phyloP scores from a whole-genome alignment of 2,888 invertebrate species.

The Ganaspis brasiliensis region DNA sequence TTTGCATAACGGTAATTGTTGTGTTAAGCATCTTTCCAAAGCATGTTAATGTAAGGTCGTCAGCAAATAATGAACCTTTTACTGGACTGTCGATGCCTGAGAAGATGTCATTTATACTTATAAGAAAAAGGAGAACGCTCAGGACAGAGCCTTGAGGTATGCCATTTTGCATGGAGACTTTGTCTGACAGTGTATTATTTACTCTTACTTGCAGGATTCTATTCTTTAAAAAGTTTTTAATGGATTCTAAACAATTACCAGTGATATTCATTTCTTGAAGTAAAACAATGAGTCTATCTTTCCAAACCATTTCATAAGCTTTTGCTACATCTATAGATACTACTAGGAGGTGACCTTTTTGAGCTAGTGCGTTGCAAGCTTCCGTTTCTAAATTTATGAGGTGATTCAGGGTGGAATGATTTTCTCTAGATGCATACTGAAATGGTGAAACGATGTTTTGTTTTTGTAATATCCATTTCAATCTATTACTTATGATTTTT shows the following conservation, averaged over 20 bases:
- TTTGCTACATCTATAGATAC: constrained; percentile 50
- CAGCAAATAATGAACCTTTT: constrained; percentile 35
- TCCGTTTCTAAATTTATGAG: constrained; percentile 46
- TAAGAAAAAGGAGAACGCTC: constrained; percentile 47
- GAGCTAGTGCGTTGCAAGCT: constrained; percentile 49
- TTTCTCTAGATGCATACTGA: constrained; percentile 48
- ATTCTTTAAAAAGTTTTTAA: constrained; percentile 44
- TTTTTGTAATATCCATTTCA: constrained; percentile 40
- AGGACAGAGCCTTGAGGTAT: constrained; percentile 48
- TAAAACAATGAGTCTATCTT: constrained; percentile 34
- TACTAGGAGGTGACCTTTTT: constrained; percentile 53
- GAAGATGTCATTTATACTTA: constrained; percentile 46
- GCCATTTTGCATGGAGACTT: constrained; percentile 31
- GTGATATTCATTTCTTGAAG: constrained; percentile 30
- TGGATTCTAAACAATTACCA: constrained; percentile 44
- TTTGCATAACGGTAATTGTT: constrained; percentile 38
- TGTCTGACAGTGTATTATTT: constrained; percentile 43
- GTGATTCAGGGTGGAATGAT: constrained; percentile 48
- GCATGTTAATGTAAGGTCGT: constrained; percentile 42
- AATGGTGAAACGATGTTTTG: constrained; percentile 32
- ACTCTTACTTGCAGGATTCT: constrained; percentile 54
- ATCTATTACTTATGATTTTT: constrained; percentile 48
- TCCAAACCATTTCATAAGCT: constrained; percentile 50
- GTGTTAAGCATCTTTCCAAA: constrained; percentile 25
- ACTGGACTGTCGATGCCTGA: constrained; percentile 39